phyloP scores from a whole-genome alignment of 2,797 vertebrate genomes.

The Onychomys leucogaster region DNA sequence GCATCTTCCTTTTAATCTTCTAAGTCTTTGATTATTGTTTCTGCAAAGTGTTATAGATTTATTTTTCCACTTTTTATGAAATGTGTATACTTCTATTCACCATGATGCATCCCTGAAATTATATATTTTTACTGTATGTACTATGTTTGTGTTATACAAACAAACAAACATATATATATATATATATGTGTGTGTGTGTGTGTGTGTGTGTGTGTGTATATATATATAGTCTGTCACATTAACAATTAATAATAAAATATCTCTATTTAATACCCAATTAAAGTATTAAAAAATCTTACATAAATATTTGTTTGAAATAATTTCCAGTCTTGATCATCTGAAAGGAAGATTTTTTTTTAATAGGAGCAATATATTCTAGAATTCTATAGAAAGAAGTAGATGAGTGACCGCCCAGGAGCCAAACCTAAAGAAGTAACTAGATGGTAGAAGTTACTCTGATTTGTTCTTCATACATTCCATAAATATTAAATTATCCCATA shows the following conservation, averaged over 20 bases:
- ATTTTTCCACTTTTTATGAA: neutral
- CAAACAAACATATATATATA: too few species aligned
- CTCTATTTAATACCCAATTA: neutral
- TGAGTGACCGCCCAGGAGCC: neutral
- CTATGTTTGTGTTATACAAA: neutral
- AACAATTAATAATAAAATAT: slow-evolving; percentile 1
- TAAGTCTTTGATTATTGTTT: neutral
- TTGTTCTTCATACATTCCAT: neutral
- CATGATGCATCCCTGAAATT: neutral
- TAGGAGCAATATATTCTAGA: neutral
- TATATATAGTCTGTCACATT: neutral
- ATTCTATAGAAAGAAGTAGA: neutral
- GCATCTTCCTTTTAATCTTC: neutral
- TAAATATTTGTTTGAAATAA: slow-evolving; percentile 3
- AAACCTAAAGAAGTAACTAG: neutral
- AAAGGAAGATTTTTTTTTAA: neutral
- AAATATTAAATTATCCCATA: neutral
- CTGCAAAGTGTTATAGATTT: neutral
- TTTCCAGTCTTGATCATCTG: neutral
- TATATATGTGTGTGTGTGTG: too few species aligned
- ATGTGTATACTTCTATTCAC: neutral
- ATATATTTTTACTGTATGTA: neutral
- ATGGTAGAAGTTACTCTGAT: neutral
- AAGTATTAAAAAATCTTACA: neutral
- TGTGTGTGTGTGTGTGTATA: too few species aligned